A percentile compares a stretch with the other conserved stretches of the same genome.
These are phyloP conservation scores for Paedocypris micromegethes DNA, from an alignment of 2,797 vertebrate species.

Conservation along the genomic window DNA sequence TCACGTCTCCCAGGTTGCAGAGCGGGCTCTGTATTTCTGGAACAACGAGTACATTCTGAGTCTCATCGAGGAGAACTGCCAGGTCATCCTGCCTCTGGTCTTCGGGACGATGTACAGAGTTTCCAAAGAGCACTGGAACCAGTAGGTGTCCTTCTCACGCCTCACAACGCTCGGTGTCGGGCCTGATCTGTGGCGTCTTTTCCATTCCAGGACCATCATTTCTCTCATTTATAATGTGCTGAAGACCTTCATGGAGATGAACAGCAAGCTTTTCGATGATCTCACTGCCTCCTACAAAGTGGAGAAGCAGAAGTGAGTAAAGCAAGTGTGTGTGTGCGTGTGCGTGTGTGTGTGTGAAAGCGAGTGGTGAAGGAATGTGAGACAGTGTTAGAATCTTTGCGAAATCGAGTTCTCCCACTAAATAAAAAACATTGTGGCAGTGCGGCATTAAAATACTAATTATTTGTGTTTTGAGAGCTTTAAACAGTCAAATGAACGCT, in stretches of 20 bases:
- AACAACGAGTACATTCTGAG: conserved; percentile 94
- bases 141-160: conserved; percentile 69
- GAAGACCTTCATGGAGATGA: conserved; percentile 95
- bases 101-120: conserved; percentile 89
- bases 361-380: no score
- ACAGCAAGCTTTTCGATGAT: conserved; percentile 87
- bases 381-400: no score
- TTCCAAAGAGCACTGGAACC: conserved; percentile 96
- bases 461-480: no score
- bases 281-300: conserved; percentile 92
- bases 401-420: no score
- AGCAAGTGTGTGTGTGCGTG: background rate
- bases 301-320: conserved; percentile 89
- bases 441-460: no score
- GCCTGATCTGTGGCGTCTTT: background rate
- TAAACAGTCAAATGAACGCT: no score
- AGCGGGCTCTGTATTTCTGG: conserved; percentile 95
- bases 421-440: no score
- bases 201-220: conserved; percentile 76
- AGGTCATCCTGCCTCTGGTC: conserved; percentile 87
- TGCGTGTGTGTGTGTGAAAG: no score
- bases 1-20: conserved; percentile 74
- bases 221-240: conserved; percentile 92
- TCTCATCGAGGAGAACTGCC: conserved; percentile 92
- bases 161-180: background rate